Base-by-base conservation (phyloP, 2,888 invertebrate genomes). In the Drosophila colorata region DNA sequence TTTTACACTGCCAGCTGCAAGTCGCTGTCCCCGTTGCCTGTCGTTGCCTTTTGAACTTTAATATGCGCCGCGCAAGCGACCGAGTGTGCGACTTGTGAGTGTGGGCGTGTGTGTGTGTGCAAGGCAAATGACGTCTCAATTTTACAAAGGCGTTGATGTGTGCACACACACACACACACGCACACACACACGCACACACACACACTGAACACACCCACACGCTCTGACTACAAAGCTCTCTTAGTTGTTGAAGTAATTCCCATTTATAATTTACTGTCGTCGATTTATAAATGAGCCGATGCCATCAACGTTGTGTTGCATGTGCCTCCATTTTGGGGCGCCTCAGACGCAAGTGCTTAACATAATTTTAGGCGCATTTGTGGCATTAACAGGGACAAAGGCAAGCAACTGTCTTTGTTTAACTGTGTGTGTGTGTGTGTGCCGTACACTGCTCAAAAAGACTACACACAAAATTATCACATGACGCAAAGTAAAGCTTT, bases 191-290 rank as follows among this genome's bases (percentile, higher is more conserved):
- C 16, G 40, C 49, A 31, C 14, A 35, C n/a, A 41, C 14, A n/a
- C 44, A 41, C 4, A 33, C 31, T 28, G 8, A 33, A 41, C 35
- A 43, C 11, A 33, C 14, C 14, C 7, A 28, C 7, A 47, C 51
- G 58, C 37, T 74, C 52, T 52, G 53, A 69, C 68, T 55, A 28
- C 9, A 28, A 49, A 78, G 44, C 69, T 65, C 44, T 9, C 47
- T 55, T 40, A 63, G 52, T 52, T 58, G 61, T 38, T 53, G 71
- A 74, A 69, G 83, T 86, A 86, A 80, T 86, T 58, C 70, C 78
- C 82, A 88, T 83, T 86, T 83, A 83, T 83, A 83, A 83, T 83
- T 83, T 86, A 83, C 69, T 80, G 57, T 65, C 84, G 71, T 80
- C 88, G 87, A 88, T 83, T 83, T 88, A 88, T 80, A 83, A 86